Evolutionary conservation across 1,140 invertebrate species (phyloP), one percentile per base, ranked within the genome.

Genomic region (Calephelis nemesis): DNA sequence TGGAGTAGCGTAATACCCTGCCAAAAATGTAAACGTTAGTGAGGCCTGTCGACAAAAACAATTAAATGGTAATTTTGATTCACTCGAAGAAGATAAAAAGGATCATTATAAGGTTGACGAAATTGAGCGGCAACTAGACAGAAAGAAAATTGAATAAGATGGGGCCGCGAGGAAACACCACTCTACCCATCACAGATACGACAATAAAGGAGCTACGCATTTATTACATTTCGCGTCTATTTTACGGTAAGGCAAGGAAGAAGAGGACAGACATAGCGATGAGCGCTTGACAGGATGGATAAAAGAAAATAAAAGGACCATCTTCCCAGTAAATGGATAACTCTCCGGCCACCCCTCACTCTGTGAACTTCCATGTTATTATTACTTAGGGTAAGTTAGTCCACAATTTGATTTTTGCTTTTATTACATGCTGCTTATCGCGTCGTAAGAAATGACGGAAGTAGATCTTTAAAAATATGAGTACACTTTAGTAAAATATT

Each of bases 1-100:
- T 94, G 93, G 78, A 92, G 93, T 84, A 94, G 90, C 83, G 93
- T 93, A 90, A 95, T 93, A 90, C 94, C 94, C 95, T 87, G 82
- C 70, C 79, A 74, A 82, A 72, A 60, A 69, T 47, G 11, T 47
- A 58, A 30, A 39, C 15, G 39, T 67, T 47, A 47, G 47, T 45
- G 8, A 47, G 47, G 45, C 45, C 19, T 63, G 30, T 60, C 2
- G 19, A 50, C 30, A 68, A 73, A 19, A 81, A 74, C 75, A 76
- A 63, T 47, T 63, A 66, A 45, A 66, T 40, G 49, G 49, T 40
- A 49, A 84, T 83, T 84, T 83, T 75, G 76, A 76, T 83, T 80
- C 68, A 72, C 67, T 74, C 72, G 75, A 52, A 63, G 72, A 67
- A 71, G 68, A 71, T 65, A 67, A 67, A 79, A 78, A 79, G 76